Evolutionary conservation across 2,888 invertebrate genomes (phyloP).

Genomic region (Microctonus hyperodae): DNA sequence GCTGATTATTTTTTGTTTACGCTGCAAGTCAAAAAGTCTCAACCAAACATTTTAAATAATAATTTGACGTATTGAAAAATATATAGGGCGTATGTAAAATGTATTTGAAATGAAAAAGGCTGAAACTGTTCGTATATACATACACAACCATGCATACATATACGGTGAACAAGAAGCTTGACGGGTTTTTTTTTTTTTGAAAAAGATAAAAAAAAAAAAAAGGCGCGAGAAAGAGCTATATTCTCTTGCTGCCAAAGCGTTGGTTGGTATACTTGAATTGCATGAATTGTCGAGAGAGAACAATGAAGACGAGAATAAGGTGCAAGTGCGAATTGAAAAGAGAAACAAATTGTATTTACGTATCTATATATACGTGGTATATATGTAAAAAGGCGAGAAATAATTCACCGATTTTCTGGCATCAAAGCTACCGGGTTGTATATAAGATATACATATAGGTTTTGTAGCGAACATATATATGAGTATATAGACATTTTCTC

Average conservation of each 20-base stretch:
- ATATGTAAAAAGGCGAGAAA: constrained; percentile 19
- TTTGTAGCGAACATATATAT: neutral
- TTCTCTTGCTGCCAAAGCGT: constrained; percentile 20
- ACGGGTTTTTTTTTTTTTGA: constrained; percentile 13
- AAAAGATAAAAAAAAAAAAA: constrained; percentile 12
- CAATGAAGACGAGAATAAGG: constrained; percentile 19
- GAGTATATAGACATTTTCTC: neutral
- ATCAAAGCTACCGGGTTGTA: neutral
- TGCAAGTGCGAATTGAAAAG: constrained; percentile 29
- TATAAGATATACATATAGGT: neutral
- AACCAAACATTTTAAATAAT: neutral
- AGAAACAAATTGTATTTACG: constrained; percentile 17
- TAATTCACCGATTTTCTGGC: constrained; percentile 29
- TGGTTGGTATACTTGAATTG: constrained; percentile 30
- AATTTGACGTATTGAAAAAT: neutral
- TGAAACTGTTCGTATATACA: neutral
- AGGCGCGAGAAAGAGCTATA: constrained; percentile 22
- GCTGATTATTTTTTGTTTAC: neutral
- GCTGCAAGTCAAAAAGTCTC: neutral
- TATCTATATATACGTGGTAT: neutral
- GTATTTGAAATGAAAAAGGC: neutral
- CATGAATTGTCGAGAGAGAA: constrained; percentile 36
- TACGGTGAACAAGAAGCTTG: neutral
- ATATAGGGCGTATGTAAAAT: neutral
- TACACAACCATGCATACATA: neutral